Percentiles rank a stretch among this genome's conserved stretches.
phyloP scores from a whole-genome alignment of 2,797 vertebrate species.

The Aselliscus stoliczkanus region DNA sequence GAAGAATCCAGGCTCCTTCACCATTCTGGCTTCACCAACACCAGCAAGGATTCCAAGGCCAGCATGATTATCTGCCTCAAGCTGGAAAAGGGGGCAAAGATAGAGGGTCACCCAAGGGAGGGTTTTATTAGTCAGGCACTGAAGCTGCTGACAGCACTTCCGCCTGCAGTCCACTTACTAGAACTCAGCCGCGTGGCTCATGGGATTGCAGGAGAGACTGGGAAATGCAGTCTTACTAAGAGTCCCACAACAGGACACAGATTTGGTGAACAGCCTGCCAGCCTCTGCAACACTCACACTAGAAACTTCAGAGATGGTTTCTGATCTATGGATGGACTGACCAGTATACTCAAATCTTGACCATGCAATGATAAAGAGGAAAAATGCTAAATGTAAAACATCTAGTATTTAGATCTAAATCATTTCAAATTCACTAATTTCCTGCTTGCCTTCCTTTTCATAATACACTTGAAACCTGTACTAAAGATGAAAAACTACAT shows the following conservation, averaged over 20 bases:
- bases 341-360: not conserved
- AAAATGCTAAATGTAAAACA: not conserved
- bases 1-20: not conserved
- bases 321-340: not conserved
- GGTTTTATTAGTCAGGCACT: not conserved
- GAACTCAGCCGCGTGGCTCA: not conserved
- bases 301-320: not conserved
- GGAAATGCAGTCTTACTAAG: not conserved
- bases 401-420: not conserved
- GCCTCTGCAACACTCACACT: not conserved
- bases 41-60: not conserved
- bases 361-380: not conserved
- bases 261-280: not conserved
- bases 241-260: not conserved
- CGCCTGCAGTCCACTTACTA: not conserved
- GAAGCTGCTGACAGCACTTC: not conserved
- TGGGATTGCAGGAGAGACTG: not conserved
- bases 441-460: not conserved
- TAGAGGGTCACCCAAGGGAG: not conserved
- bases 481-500: not conserved
- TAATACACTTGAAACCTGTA: not conserved
- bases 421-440: not conserved
- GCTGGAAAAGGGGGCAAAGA: not conserved
- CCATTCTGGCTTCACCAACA: not conserved
- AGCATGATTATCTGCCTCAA: not conserved